Percentiles rank a stretch among this genome's conserved stretches.
Conservation (phyloP, 2,888 invertebrate species). For the Lydus trimaculatus region DNA sequence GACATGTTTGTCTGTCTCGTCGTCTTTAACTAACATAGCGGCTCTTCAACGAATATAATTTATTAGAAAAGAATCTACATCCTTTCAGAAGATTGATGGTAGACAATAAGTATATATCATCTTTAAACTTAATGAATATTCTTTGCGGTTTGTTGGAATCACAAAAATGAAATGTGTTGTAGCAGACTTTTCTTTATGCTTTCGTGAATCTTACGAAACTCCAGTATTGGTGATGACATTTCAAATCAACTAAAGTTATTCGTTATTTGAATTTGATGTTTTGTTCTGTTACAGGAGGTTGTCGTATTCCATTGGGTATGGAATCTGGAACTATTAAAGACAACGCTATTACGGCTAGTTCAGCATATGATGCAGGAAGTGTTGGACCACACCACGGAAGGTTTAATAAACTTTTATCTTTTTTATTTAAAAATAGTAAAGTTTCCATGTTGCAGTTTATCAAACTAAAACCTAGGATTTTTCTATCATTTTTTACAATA, state of each 20-base stretch:
- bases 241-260: background rate
- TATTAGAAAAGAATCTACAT: conserved; percentile 33
- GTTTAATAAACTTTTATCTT: conserved; percentile 58
- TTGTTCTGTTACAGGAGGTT: conserved; percentile 67
- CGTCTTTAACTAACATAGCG: conserved; percentile 33
- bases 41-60: conserved; percentile 33
- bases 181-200: background rate
- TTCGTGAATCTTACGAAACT: background rate
- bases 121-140: conserved; percentile 35
- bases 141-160: conserved; percentile 26
- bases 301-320: conserved; percentile 79
- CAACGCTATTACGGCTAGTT: conserved; percentile 80
- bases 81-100: conserved; percentile 35
- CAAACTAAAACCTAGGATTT: background rate
- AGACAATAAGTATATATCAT: conserved; percentile 22
- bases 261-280: background rate
- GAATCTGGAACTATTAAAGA: conserved; percentile 80
- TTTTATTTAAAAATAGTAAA: too few species aligned
- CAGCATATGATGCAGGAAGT: conserved; percentile 80
- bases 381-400: conserved; percentile 85
- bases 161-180: background rate
- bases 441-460: too few species aligned
- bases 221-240: background rate
- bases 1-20: conserved; percentile 41
- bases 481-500: background rate